Base-by-base conservation (phyloP, 1,140 invertebrate species). In the Aphaenogaster ashmeadi region DNA sequence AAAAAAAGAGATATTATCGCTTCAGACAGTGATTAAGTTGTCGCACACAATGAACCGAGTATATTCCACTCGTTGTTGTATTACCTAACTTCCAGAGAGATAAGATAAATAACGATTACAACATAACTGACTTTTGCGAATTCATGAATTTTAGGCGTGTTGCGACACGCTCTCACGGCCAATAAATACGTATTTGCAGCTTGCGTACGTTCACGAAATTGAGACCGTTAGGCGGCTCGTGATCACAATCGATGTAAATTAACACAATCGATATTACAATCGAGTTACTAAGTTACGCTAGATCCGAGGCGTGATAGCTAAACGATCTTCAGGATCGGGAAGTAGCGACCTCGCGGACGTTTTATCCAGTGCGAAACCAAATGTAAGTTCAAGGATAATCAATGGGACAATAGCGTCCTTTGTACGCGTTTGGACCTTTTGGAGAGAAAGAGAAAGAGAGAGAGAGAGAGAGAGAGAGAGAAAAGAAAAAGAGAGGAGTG, bases 271-370 rank as follows among this genome's bases (percentile, higher is more conserved):
- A 66, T 81, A 66, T 84, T 54, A 52, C 47, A 71, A 56, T 83
- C 89, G 90, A 92, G 92, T 93, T 94, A 93, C 93, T 94, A 92
- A 94, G 93, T 94, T 93, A 92, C 88, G 89, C 86, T 84, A 47
- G 15, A 78, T 85, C 33, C 21, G 38, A 87, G 58, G 75, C 44
- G 44, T 15, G 3, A 44, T 88, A 77, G 18, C 11, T 36, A 21
- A 71, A 60, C 15, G 41, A 75, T 80, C 50, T 52, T 36, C 1
- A 56, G 15, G n/a, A 74, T 79, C 66, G 18, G 52, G 6, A 83
- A n/a, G 64, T 58, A 50, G 36, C 36, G 50, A 85, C 50, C 44
- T 71, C 47, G 47, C 56, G 83, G 67, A 11, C 90, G 90, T 94
- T 94, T 94, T 94, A 94, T 94, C 91, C 94, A 94, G 93, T 93